A percentile compares a stretch with the other conserved stretches of the same genome.
Conservation (phyloP, 2,797 vertebrate genomes). For the Bradypodion ventrale region DNA sequence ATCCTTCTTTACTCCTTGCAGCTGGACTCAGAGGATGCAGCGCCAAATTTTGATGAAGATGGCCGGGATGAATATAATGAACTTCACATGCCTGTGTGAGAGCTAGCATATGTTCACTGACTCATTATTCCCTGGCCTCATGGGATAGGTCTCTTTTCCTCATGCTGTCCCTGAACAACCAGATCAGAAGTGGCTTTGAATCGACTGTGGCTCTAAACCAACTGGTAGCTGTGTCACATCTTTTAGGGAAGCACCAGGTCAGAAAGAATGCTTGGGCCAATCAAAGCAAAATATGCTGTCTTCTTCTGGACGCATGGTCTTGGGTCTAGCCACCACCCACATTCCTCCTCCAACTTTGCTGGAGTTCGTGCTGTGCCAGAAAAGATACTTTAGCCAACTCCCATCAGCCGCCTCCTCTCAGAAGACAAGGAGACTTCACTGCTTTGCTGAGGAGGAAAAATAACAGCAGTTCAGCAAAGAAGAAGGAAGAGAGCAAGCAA, state of each 20-base stretch:
- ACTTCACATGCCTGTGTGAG: conserved; percentile 96
- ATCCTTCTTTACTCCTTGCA: conserved; percentile 63
- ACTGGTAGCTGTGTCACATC: conserved; percentile 47
- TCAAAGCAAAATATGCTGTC: conserved; percentile 2
- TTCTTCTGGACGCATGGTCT: conserved; percentile 7
- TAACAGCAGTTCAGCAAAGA: conserved; percentile 3
- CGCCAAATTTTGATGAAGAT: conserved; percentile 95
- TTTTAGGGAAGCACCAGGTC: conserved; percentile 28
- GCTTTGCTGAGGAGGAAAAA: background rate
- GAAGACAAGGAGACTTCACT: background rate
- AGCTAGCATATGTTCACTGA: background rate
- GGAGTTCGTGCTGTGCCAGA: conserved; percentile 10
- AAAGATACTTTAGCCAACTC: conserved; percentile 2
- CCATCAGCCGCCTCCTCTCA: background rate
- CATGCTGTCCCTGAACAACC: conserved; percentile 15
- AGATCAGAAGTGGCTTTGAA: conserved; percentile 42
- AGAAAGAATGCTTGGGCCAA: conserved; percentile 3
- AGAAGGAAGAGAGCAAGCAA: background rate
- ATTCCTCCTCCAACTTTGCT: background rate
- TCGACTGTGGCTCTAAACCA: conserved; percentile 35
- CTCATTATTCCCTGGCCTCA: background rate
- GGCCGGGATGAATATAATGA: conserved; percentile 97
- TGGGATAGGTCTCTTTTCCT: background rate
- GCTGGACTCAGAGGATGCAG: conserved; percentile 93
- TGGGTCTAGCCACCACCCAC: background rate